These are phyloP conservation scores for Pegoplata infirma DNA, from an alignment of 2,888 invertebrate species.

Conservation along the genomic window DNA sequence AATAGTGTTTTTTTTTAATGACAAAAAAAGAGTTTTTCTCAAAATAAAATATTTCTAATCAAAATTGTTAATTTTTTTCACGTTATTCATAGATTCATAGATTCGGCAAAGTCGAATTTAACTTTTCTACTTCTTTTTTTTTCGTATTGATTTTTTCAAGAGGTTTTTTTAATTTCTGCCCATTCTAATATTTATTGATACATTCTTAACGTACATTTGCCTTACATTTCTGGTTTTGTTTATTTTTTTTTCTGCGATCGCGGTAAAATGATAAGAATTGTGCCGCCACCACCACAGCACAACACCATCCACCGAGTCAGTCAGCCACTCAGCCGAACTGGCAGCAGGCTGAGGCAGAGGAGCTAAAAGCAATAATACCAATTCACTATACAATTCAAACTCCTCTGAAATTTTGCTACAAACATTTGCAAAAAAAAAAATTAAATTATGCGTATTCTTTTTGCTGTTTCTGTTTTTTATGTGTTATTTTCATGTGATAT, in stretches of 20 bases:
- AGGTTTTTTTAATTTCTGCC: too few species aligned
- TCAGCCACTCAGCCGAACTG: conserved; percentile 6
- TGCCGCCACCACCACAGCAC: conserved; percentile 55
- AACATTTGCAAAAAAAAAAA: conserved; percentile 33
- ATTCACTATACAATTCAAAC: conserved; percentile 40
- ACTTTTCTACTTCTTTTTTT: too few species aligned
- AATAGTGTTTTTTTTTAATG: too few species aligned
- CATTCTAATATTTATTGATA: too few species aligned
- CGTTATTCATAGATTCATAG: too few species aligned
- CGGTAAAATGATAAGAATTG: conserved; percentile 62
- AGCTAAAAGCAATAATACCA: conserved; percentile 33
- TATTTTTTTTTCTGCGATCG: conserved; percentile 47
- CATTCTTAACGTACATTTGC: conserved; percentile 4
- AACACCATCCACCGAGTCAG: conserved; percentile 15
- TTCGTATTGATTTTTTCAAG: too few species aligned
- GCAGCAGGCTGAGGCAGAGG: neutral
- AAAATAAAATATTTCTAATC: too few species aligned
- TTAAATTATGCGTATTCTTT: conserved; percentile 61
- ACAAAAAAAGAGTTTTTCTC: too few species aligned
- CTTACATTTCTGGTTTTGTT: conserved; percentile 41
- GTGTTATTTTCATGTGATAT: conserved; percentile 40
- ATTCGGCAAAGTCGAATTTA: too few species aligned
- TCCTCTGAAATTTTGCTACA: conserved; percentile 44
- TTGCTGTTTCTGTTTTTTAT: conserved; percentile 12
- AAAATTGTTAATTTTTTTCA: too few species aligned